Evolutionary conservation across 2,888 invertebrate species (phyloP).

Genomic region (Drosophila birchii): DNA sequence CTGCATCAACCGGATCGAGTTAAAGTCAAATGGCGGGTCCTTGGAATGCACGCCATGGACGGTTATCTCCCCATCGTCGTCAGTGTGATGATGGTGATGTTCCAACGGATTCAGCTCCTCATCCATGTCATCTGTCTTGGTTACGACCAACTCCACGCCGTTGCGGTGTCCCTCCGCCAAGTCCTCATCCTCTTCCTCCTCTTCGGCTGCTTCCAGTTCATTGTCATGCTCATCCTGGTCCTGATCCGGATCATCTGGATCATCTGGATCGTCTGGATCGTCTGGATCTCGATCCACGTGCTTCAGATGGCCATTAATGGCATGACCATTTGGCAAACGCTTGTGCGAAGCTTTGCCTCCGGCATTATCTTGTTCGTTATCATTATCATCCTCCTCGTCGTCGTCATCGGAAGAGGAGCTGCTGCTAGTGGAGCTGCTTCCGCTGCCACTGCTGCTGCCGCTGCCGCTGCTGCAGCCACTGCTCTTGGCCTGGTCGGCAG

Average conservation of each 20-base stretch:
- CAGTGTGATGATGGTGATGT: constrained; percentile 15
- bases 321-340: constrained; percentile 56
- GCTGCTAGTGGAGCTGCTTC: constrained; percentile 56
- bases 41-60: constrained; percentile 43
- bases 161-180: constrained; percentile 14
- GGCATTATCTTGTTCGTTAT: constrained; percentile 48
- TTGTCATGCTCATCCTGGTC: constrained; percentile 13
- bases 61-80: constrained; percentile 57
- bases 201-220: constrained; percentile 1
- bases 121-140: constrained; percentile 9
- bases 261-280: constrained; percentile 23
- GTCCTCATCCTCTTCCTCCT: constrained; percentile 19
- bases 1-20: constrained; percentile 83
- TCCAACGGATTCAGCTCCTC: constrained; percentile 17
- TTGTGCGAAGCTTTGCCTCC: constrained; percentile 30
- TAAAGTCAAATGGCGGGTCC: constrained; percentile 70
- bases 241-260: constrained; percentile 7
- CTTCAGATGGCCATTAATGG: constrained; percentile 41
- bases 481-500: constrained; percentile 46
- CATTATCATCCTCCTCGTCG: constrained; percentile 63
- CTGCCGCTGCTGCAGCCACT: constrained; percentile 39
- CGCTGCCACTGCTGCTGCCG: constrained; percentile 43
- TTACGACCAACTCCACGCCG: constrained; percentile 1
- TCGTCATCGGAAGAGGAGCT: constrained; percentile 64
- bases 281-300: neutral